phyloP scores from a whole-genome alignment of 2,888 invertebrate genomes.

The Pimpla rufipes region DNA sequence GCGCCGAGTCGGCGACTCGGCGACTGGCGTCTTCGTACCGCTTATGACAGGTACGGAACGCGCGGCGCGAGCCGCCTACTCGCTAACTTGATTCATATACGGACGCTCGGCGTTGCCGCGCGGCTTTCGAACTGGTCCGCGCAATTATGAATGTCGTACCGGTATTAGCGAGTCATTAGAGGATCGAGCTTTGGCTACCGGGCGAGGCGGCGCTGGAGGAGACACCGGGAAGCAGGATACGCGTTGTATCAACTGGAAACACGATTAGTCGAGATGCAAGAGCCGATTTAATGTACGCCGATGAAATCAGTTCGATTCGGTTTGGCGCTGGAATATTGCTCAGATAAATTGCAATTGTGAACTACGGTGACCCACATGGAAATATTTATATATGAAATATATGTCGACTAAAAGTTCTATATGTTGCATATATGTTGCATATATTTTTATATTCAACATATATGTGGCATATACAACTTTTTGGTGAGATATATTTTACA shows the following conservation, averaged over 20 bases:
- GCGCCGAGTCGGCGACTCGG: not conserved
- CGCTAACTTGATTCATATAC: constrained; percentile 23
- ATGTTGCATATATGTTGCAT: too few species aligned
- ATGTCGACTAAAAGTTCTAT: too few species aligned
- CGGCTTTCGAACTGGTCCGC: constrained; percentile 30
- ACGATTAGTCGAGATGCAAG: too few species aligned
- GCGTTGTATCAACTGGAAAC: not conserved
- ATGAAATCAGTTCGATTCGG: too few species aligned
- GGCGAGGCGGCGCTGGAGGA: not conserved
- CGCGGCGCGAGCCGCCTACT: constrained; percentile 7
- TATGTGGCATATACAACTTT: too few species aligned
- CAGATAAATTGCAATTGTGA: too few species aligned
- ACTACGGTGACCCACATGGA: too few species aligned
- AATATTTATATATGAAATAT: too few species aligned
- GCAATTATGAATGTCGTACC: constrained; percentile 33
- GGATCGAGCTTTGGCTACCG: not conserved
- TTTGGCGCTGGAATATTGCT: too few species aligned
- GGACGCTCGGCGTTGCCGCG: not conserved
- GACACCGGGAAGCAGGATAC: not conserved
- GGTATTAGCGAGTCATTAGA: constrained; percentile 25
- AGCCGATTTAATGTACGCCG: too few species aligned
- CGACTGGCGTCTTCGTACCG: not conserved
- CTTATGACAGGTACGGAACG: constrained; percentile 30
- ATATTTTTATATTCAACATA: too few species aligned
- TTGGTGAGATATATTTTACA: too few species aligned